Evolutionary conservation across 2,113 vertebrate genomes (phyloP).

Genomic region (Neotoma lepida): DNA sequence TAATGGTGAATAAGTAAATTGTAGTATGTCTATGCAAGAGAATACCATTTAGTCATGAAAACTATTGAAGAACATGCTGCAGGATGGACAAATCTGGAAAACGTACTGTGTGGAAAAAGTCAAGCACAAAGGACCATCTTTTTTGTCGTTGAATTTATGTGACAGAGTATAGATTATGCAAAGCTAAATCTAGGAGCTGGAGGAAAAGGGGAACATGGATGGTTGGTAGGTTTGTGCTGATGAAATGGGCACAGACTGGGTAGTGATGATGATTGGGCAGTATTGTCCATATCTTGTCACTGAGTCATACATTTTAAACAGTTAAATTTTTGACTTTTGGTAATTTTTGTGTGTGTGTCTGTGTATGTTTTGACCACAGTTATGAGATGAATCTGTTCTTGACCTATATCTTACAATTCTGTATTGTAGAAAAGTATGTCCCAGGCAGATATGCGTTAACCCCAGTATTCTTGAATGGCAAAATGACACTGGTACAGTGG

Average conservation of each 20-base stretch:
- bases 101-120: not conserved
- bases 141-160: not conserved
- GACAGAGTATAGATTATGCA: not conserved
- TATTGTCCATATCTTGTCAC: not conserved
- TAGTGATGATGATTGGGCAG: not conserved
- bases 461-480: slow-evolving; percentile 5
- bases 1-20: not conserved
- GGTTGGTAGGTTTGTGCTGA: not conserved
- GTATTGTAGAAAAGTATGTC: slow-evolving; percentile 8
- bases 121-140: not conserved
- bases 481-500: not conserved
- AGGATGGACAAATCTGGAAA: not conserved
- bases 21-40: not conserved
- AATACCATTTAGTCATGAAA: not conserved
- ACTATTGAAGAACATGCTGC: not conserved
- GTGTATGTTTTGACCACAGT: not conserved
- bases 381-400: not conserved
- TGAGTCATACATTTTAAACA: not conserved
- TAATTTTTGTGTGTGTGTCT: not conserved
- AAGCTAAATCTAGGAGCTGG: not conserved
- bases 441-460: not conserved
- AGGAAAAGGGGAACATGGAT: not conserved
- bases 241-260: not conserved
- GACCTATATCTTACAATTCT: not conserved
- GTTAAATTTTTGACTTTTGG: not conserved